These are phyloP conservation scores for Acrobasis consociella DNA, from an alignment of 2,888 invertebrate species.

Conservation along the genomic window DNA sequence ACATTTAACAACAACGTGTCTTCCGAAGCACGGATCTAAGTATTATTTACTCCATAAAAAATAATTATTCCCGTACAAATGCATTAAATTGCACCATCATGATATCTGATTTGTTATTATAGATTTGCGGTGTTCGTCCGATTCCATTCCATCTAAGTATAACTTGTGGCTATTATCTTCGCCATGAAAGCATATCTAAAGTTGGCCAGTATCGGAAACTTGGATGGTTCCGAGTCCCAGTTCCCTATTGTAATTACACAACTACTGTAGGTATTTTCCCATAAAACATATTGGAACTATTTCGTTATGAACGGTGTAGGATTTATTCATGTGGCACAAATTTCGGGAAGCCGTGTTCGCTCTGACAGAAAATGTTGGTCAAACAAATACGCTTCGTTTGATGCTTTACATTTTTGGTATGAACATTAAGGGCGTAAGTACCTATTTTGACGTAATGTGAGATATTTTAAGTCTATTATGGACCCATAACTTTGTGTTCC, in stretches of 20 bases:
- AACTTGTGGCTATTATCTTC: background rate
- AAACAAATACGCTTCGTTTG: slow-evolving; percentile 16
- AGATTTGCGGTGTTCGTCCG: background rate
- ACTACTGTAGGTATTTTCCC: background rate
- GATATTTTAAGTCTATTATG: background rate
- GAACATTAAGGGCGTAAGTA: background rate
- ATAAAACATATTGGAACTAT: background rate
- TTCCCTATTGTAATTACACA: background rate
- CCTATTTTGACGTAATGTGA: background rate
- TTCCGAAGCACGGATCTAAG: too few relatives aligned
- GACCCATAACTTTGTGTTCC: background rate
- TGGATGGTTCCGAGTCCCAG: background rate
- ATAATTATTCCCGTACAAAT: background rate
- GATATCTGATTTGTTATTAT: background rate
- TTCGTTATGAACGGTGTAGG: background rate
- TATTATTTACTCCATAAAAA: background rate
- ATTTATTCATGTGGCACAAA: slow-evolving; percentile 3
- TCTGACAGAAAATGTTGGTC: slow-evolving; percentile 28
- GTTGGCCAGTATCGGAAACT: background rate
- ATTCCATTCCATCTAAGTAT: background rate
- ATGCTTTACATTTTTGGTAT: background rate
- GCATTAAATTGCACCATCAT: background rate
- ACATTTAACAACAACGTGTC: too few relatives aligned
- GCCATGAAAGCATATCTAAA: background rate
- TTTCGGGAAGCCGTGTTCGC: slow-evolving; percentile 6